Base-by-base conservation (phyloP, 30 jellyfish, hydroid and myxozoan species). In the Phacellophora camtschatica region DNA sequence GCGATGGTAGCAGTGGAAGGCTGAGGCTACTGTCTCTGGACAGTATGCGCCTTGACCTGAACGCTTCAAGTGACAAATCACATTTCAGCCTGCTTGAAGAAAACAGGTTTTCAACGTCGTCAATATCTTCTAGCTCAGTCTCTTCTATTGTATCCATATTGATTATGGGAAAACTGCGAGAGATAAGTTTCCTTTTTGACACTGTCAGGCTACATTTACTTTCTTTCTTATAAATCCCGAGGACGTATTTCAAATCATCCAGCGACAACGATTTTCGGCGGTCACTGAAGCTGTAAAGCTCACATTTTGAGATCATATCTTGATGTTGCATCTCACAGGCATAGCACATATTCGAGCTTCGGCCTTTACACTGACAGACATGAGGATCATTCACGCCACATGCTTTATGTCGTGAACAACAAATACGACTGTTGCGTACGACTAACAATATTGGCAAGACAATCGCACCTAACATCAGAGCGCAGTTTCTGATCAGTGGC, bases 221-320 rank as follows among this genome's bases (percentile, higher is more conserved):
- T 36, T 65, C 77, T 30, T 80, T 80, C 27, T 80, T 41, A 69
- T 80, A 80, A 43, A 65, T 84, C 19, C 70, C 70, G 75, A 80
- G 91, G 3, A 80, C 84, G 22, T 45, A 64, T 25, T 84, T 84
- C 35, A 87, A 72, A 61, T 87, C 89, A 31, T 87, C 96, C 16
- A 87, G 85, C 16, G 92, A 75, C 19, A 87, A 51, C 31, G 96
- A 87, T 41, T 76, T 75, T 5, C 96, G 96, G 34, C 96, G 84
- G 29, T 87, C 90, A 30, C 84, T 86, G n/a, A 74, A 79, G 28
- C 83, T 84, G 67, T 56, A 75, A 4, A 30, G 63, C 57, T 71
- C 95, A 25, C 85, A 84, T n/a, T 67, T 84, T 6, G 83, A 61
- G 20, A 65, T 58, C 95, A 84, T 84, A 35, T 84, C 95, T 16